phyloP scores from a whole-genome alignment of 2,888 invertebrate genomes.

The Cryptocephalus moraei region DNA sequence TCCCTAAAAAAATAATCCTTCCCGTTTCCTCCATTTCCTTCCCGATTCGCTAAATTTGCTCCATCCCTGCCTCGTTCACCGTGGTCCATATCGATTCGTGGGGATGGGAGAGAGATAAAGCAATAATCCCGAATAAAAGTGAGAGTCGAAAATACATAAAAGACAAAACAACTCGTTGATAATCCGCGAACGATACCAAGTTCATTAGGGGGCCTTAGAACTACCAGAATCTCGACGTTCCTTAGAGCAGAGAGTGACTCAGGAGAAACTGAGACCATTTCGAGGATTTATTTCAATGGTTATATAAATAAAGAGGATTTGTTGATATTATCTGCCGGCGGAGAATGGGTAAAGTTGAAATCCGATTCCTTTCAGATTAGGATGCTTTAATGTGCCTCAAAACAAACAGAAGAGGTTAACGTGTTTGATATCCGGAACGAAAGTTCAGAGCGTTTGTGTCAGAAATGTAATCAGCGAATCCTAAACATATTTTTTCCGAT shows the following conservation, averaged over 20 bases:
- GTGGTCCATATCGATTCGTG: slow-evolving; percentile 1
- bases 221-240: neutral
- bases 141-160: slow-evolving; percentile 6
- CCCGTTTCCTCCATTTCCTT: neutral
- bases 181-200: slow-evolving; percentile 31
- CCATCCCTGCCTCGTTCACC: neutral
- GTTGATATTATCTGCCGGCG: no score
- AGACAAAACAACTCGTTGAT: slow-evolving; percentile 23
- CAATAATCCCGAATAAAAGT: neutral
- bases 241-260: neutral
- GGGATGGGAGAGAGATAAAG: neutral
- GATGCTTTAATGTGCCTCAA: no score
- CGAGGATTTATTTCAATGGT: no score
- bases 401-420: no score
- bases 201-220: slow-evolving; percentile 20
- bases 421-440: no score
- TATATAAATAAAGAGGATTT: no score
- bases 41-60: neutral
- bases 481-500: no score
- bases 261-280: no score
- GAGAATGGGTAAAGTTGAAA: no score
- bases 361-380: no score
- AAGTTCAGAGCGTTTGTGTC: no score
- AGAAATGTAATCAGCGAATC: no score
- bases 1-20: neutral